Base-by-base conservation (phyloP, 2,113 vertebrate genomes). In the Sylvia atricapilla region DNA sequence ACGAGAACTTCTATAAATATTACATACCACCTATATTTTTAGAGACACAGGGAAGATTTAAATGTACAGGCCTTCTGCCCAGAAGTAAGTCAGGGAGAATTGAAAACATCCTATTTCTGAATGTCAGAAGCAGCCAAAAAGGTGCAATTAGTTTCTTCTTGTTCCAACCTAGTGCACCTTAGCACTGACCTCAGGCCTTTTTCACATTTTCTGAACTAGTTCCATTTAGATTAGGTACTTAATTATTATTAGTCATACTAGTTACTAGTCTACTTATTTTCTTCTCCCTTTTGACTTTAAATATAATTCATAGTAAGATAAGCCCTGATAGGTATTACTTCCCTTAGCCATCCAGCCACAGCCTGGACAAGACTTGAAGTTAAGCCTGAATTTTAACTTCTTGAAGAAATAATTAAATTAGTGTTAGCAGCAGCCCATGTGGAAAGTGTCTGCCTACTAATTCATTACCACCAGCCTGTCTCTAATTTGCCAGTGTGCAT, bases 321-420 rank as follows among this genome's bases (percentile, higher is more conserved):
- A 93, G 30, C 18, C 66, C 82, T 96, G 96, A 85, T 83, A 93
- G 37, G 53, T 90, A 93, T 89, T 93, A 94, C 84, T 97, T 97
- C 87, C 63, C 80, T 92, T 93, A 95, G 62, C 64, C 92, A 95
- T 95, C 80, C 96, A 93, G 81, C 59, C 91, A 89, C 41, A 82
- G 68, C 44, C 83, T 96, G 89, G 83, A 94, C 89, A 96, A 93
- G 79, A 95, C 70, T 91, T 64, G 52, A 96, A 93, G 81, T 95
- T 89, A 97, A 94, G 95, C 56, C 87, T 87, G 59, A 70, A 93
- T 97, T 96, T 97, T 95, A 96, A 94, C 81, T 97, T 98, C 76
- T 90, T 88, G 87, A 95, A 96, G 79, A 97, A 97, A 97, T 97
- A 98, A 97, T 97, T 95, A 96, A 94, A 97, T 97, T 90, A 96